Evolutionary conservation across 2,797 vertebrate genomes (phyloP), one percentile per base, ranked within the genome.

Genomic region (Gephyroberyx darwinii): DNA sequence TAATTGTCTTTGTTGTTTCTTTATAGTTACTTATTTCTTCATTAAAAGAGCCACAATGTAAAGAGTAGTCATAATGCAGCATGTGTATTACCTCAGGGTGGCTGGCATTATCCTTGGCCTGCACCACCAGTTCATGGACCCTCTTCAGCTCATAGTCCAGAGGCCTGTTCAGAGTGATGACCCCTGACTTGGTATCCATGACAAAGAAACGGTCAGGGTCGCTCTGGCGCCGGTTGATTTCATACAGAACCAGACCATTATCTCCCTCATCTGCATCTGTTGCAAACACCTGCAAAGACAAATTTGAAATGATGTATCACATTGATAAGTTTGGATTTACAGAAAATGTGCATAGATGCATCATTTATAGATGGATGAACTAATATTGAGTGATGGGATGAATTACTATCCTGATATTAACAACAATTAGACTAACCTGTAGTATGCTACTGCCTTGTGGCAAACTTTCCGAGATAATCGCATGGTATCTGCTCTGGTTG

Each of bases 221-320:
- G 0, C 98, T 99, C 88, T 99, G 97, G 20, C 98, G 94, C 0
- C 97, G 94, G 84, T 98, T 99, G 85, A 99, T 99, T 90, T 98
- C 96, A 1, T 98, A 99, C 65, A 96, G 93, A 62, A 99, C 95
- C 7, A 96, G 94, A 13, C 97, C 98, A 0, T 99, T 99, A 82
- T 96, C 95, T 0, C 97, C 96, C 61, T 98, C 96, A 2, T 99
- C 98, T 0, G 95, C 94, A 0, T 99, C 98, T 0, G 94, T 90
- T 19, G 98, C 97, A 59, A 98, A 98, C 39, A 99, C 97, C 89
- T 98, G 94, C 19, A 86, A 84, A 65, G 39, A 79, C 33, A 30
- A 26, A 2, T 2, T 35, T 35, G 33, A 35, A 35, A 35, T 35
- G 33, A 35, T 35, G 33, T 6, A 35, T 35, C 8, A 8, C 33